Percentiles rank a stretch among this genome's conserved stretches.
phyloP scores from a whole-genome alignment of 2,113 vertebrate species.

The Zosterops lateralis region DNA sequence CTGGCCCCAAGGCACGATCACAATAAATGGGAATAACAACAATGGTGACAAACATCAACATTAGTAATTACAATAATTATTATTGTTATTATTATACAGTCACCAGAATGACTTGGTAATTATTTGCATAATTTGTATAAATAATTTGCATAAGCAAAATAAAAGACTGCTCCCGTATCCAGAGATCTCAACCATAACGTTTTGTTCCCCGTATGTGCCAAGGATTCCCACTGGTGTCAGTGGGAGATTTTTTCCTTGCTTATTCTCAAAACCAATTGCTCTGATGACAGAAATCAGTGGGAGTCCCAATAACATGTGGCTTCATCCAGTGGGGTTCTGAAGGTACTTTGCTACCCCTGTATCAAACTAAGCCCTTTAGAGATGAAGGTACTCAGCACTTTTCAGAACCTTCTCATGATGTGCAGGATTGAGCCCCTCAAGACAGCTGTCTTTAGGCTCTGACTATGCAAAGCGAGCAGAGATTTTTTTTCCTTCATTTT shows the following conservation, averaged over 20 bases:
- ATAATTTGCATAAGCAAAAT: conserved; percentile 64
- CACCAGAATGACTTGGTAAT: conserved; percentile 51
- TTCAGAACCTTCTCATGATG: neutral
- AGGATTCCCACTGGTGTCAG: conserved; percentile 53
- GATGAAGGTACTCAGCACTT: neutral
- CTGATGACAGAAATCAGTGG: conserved; percentile 52
- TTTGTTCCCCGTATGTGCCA: conserved; percentile 16
- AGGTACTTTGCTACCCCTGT: neutral
- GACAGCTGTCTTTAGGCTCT: conserved; percentile 23
- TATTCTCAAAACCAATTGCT: conserved; percentile 52
- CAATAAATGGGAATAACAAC: conserved; percentile 23
- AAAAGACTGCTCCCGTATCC: conserved; percentile 38
- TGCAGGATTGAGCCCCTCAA: conserved; percentile 6
- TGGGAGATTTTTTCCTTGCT: conserved; percentile 30
- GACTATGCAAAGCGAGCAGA: neutral
- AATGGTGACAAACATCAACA: conserved; percentile 26
- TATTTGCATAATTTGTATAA: conserved; percentile 65
- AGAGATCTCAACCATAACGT: conserved; percentile 1
- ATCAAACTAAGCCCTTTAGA: neutral
- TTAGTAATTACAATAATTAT: conserved; percentile 58
- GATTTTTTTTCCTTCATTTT: conserved; percentile 3
- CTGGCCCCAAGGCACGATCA: neutral
- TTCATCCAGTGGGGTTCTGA: conserved; percentile 24
- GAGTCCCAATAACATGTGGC: neutral
- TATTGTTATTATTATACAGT: conserved; percentile 60